Percentiles rank a stretch among this genome's conserved stretches.
Conservation (phyloP, 2,113 vertebrate genomes). For the Microcebus murinus region DNA sequence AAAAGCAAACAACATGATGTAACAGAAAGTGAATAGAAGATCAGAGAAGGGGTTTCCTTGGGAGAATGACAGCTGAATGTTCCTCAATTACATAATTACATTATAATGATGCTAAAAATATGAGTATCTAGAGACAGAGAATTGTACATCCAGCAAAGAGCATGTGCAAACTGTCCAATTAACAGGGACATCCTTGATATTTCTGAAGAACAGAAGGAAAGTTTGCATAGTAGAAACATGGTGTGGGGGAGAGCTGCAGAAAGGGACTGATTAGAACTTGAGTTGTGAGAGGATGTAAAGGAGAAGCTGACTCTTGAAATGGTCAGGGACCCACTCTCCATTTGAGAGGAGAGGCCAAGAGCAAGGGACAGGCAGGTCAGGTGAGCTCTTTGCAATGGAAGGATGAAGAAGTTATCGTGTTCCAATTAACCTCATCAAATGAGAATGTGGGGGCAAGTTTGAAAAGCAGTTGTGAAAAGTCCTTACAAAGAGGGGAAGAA, state of each 20-base stretch:
- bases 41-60: neutral
- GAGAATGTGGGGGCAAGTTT: neutral
- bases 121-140: neutral
- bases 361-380: neutral
- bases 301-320: neutral
- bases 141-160: neutral
- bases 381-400: neutral
- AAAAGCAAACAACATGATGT: neutral
- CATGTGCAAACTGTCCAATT: neutral
- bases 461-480: neutral
- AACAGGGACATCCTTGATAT: neutral
- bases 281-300: neutral
- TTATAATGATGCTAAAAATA: neutral
- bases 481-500: neutral
- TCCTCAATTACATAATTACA: neutral
- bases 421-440: neutral
- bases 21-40: neutral
- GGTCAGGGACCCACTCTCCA: neutral
- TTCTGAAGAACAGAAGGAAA: neutral
- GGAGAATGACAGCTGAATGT: neutral
- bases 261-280: neutral
- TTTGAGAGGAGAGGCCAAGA: neutral
- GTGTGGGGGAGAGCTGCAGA: neutral
- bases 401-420: neutral
- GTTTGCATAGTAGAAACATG: no score